Evolutionary conservation across 2,888 invertebrate genomes (phyloP).

Genomic region (Ecdyonurus torrentis): DNA sequence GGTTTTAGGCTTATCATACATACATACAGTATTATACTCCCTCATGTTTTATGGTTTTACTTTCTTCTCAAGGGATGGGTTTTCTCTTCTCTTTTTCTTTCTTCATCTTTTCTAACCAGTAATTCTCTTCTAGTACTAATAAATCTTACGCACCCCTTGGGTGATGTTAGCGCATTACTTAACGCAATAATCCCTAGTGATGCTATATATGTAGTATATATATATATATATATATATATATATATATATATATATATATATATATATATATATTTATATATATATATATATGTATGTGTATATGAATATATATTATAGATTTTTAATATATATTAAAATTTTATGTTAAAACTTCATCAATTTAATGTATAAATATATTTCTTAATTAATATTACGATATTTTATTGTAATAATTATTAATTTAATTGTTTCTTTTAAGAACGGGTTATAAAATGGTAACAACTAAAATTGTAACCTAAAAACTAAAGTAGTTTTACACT

Average conservation of each 20-base stretch:
- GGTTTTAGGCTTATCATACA: neutral
- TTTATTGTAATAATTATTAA: too few relatives aligned
- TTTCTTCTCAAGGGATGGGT: neutral
- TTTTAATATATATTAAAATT: neutral
- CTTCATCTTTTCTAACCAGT: neutral
- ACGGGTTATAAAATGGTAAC: too few relatives aligned
- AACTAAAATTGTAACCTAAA: too few relatives aligned
- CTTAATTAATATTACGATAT: too few relatives aligned
- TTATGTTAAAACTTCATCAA: neutral
- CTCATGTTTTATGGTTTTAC: neutral
- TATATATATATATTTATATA: neutral
- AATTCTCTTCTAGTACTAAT: neutral
- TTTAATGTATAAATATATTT: too few relatives aligned
- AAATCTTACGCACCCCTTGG: neutral
- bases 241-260: neutral
- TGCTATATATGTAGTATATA: neutral
- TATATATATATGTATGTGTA: neutral
- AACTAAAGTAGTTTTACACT: too few relatives aligned
- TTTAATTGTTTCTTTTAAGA: too few relatives aligned
- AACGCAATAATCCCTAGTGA: neutral
- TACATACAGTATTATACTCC: too few relatives aligned
- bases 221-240: neutral
- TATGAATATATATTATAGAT: neutral
- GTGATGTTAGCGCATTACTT: slow-evolving; percentile 1
- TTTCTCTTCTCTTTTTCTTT: neutral